These are phyloP conservation scores for Sebastes hopkinsi DNA, from an alignment of 2,797 vertebrate genomes.

Conservation along the genomic window DNA sequence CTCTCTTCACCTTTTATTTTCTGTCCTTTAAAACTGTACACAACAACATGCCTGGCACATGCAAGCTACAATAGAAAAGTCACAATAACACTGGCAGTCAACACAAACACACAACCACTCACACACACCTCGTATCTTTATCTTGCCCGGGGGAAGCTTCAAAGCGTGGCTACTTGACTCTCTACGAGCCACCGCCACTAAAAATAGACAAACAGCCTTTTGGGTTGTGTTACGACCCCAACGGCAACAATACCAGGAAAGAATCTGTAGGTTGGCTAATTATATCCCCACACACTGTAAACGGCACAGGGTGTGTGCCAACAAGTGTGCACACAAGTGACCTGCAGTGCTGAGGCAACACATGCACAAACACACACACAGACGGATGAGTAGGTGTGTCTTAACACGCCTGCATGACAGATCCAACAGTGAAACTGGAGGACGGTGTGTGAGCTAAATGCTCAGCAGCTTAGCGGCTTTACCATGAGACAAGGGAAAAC, in stretches of 20 bases:
- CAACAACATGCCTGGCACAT: not conserved
- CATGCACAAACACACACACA: not conserved
- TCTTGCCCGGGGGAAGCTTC: conserved; percentile 37
- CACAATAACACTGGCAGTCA: not conserved
- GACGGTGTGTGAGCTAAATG: conserved; percentile 19
- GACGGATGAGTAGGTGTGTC: conserved; percentile 32
- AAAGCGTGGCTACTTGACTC: conserved; percentile 48
- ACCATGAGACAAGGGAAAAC: conserved; percentile 13
- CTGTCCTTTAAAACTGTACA: not conserved
- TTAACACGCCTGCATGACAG: conserved; percentile 29
- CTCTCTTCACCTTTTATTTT: not conserved
- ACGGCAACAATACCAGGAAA: conserved; percentile 80
- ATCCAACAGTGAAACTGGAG: conserved; percentile 38
- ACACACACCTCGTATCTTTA: conserved; percentile 31
- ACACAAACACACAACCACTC: not conserved
- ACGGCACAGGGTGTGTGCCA: not conserved
- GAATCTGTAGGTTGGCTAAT: conserved; percentile 64
- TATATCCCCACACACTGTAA: conserved; percentile 55
- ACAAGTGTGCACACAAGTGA: conserved; percentile 2
- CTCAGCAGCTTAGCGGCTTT: conserved; percentile 44
- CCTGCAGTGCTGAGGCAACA: not conserved
- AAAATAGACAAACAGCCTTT: conserved; percentile 68
- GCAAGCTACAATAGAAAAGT: not conserved
- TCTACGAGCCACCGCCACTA: conserved; percentile 47
- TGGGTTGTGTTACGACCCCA: conserved; percentile 67